Percentiles rank a stretch among this genome's conserved stretches.
phyloP scores from a whole-genome alignment of 2,113 vertebrate genomes.

The Trogon surrucura region DNA sequence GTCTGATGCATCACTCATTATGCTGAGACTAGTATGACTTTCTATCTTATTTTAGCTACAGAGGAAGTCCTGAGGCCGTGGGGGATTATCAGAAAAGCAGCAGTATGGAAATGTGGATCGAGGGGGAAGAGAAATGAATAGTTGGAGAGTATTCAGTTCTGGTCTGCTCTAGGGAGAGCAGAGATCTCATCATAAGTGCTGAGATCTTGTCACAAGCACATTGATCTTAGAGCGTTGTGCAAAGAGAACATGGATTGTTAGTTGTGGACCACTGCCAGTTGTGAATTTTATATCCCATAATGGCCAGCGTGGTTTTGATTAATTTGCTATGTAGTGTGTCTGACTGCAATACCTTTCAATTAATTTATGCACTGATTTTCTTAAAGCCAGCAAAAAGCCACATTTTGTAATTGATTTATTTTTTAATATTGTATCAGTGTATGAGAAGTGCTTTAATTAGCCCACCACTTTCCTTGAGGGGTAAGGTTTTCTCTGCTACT shows the following conservation, averaged over 20 bases:
- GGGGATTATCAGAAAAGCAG: slow-evolving; percentile 20
- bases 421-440: neutral
- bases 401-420: neutral
- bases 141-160: neutral
- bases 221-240: neutral
- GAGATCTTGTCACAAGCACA: accelerated
- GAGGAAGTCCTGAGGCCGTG: neutral
- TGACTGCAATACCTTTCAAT: neutral
- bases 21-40: slow-evolving; percentile 6
- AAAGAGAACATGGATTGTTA: neutral
- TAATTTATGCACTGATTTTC: neutral
- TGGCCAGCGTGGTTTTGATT: neutral
- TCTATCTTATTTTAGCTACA: slow-evolving; percentile 36
- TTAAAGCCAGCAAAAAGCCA: neutral
- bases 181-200: neutral
- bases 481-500: neutral
- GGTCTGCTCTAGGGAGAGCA: neutral
- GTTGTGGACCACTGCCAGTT: neutral
- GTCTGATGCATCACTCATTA: neutral
- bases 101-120: neutral
- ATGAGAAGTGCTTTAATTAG: slow-evolving; percentile 22
- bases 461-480: neutral
- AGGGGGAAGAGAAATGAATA: neutral
- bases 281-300: neutral
- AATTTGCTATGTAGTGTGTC: neutral